A percentile compares a stretch with the other conserved stretches of the same genome.
Evolutionary conservation across 2,888 invertebrate genomes (phyloP).

Genomic region (Tenthredo amoena): DNA sequence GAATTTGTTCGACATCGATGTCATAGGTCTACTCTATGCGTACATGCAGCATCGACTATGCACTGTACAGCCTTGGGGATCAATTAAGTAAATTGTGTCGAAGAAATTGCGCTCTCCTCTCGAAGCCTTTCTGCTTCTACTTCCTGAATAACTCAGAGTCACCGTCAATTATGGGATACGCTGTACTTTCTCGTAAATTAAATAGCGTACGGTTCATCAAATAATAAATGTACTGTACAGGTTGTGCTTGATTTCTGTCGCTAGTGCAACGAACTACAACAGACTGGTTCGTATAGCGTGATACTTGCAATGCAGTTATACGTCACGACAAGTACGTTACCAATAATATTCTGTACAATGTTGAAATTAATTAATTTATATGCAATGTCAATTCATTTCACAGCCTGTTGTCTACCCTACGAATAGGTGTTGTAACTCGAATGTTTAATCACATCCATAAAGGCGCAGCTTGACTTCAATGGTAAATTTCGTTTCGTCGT

Average conservation of each 20-base stretch:
- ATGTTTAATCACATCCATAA: constrained; percentile 36
- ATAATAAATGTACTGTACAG: constrained; percentile 35
- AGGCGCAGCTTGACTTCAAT: constrained; percentile 42
- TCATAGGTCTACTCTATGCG: background rate
- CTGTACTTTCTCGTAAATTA: constrained; percentile 42
- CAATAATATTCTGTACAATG: background rate
- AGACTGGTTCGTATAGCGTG: background rate
- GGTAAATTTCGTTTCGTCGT: constrained; percentile 21
- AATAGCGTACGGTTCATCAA: constrained; percentile 44
- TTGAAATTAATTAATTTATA: constrained; percentile 21
- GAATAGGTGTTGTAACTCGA: constrained; percentile 8
- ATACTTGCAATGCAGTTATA: background rate
- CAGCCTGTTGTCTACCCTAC: constrained; percentile 1
- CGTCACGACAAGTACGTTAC: background rate
- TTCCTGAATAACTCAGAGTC: constrained; percentile 35
- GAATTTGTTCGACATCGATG: background rate
- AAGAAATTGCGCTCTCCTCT: constrained; percentile 20
- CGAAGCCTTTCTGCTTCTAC: constrained; percentile 38
- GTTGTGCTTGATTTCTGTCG: background rate
- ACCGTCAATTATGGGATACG: constrained; percentile 21
- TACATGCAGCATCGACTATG: background rate
- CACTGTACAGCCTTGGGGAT: background rate
- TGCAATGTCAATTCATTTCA: background rate
- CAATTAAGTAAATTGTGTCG: constrained; percentile 40
- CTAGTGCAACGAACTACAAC: constrained; percentile 12